phyloP scores from a whole-genome alignment of 2,888 invertebrate genomes.

The Napeogenes sylphis region DNA sequence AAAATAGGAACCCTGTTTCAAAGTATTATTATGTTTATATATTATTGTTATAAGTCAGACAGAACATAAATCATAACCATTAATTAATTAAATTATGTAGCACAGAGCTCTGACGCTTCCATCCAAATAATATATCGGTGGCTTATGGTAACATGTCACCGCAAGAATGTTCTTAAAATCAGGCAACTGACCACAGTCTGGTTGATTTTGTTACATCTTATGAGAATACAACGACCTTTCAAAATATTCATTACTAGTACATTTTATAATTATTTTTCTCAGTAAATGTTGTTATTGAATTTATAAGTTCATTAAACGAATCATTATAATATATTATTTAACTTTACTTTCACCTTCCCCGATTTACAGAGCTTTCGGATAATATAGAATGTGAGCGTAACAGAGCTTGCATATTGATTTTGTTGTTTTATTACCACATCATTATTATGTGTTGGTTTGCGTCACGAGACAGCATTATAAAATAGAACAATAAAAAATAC shows the following conservation, averaged over 20 bases:
- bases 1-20: too few species aligned
- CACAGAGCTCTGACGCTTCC: background rate
- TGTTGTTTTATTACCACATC: constrained; percentile 22
- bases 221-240: constrained; percentile 34
- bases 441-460: constrained; percentile 38
- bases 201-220: constrained; percentile 54
- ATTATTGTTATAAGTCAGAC: too few species aligned
- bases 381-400: constrained; percentile 21
- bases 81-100: too few species aligned
- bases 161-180: constrained; percentile 52
- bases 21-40: too few species aligned
- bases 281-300: constrained; percentile 32
- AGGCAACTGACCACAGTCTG: constrained; percentile 58
- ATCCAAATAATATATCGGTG: constrained; percentile 37
- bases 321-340: constrained; percentile 22
- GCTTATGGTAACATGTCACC: constrained; percentile 43
- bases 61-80: too few species aligned
- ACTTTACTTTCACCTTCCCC: constrained; percentile 28
- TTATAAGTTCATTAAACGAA: constrained; percentile 31
- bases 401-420: constrained; percentile 24
- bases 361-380: constrained; percentile 15
- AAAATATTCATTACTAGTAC: constrained; percentile 32
- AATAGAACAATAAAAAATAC: constrained; percentile 38
- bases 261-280: constrained; percentile 27
- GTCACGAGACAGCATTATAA: constrained; percentile 31